Conservation (phyloP, 2,113 vertebrate species). For the Myiozetetes cayanensis region DNA sequence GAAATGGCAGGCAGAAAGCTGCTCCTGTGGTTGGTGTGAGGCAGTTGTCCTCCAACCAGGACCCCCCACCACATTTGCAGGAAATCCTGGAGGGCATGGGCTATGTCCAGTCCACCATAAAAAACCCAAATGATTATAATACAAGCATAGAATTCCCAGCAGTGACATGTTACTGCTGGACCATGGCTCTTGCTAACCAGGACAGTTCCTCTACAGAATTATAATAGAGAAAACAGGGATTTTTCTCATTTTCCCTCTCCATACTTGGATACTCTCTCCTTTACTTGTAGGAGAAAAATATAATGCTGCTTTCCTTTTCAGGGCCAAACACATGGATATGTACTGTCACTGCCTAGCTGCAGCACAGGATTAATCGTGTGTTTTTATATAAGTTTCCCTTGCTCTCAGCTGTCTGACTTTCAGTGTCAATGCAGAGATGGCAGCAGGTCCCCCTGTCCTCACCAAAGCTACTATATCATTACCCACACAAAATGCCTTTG, state of each 20-base stretch:
- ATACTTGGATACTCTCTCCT: neutral
- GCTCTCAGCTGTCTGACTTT: neutral
- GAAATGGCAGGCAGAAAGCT: neutral
- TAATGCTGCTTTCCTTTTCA: neutral
- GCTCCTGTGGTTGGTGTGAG: rapidly evolving
- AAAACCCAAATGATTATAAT: neutral
- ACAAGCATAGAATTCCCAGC: neutral
- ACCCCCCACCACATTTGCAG: rapidly evolving
- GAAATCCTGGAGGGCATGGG: neutral
- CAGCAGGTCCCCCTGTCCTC: neutral
- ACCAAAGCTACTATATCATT: neutral
- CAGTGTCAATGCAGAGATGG: neutral
- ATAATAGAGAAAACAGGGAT: neutral
- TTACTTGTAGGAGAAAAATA: neutral
- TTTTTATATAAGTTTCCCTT: neutral
- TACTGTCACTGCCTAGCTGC: neutral
- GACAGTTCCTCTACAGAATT: neutral
- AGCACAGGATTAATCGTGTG: neutral
- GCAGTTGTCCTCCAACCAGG: neutral
- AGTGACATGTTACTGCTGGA: neutral
- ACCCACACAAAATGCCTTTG: neutral
- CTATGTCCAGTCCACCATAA: neutral
- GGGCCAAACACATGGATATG: neutral
- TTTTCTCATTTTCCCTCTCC: neutral
- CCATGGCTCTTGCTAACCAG: neutral